These are phyloP conservation scores for Parochlus steinenii DNA, from an alignment of 2,888 invertebrate genomes.

Conservation along the genomic window DNA sequence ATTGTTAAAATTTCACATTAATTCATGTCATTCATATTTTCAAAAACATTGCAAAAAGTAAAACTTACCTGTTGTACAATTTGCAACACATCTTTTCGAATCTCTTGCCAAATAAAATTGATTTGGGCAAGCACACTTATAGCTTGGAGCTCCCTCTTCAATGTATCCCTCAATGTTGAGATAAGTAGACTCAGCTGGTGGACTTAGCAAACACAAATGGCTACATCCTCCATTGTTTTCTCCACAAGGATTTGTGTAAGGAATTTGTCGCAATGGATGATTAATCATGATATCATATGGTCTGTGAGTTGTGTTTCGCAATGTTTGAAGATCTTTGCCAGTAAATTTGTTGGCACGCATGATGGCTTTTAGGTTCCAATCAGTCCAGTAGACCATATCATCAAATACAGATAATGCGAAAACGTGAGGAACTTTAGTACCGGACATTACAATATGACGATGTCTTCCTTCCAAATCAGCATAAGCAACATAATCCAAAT, in stretches of 20 bases:
- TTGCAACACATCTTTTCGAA: slow-evolving; percentile 77
- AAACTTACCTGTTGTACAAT: slow-evolving; percentile 86
- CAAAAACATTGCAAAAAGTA: slow-evolving; percentile 63
- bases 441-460: slow-evolving; percentile 64
- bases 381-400: slow-evolving; percentile 89
- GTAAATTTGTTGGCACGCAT: slow-evolving; percentile 84
- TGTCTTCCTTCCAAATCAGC: slow-evolving; percentile 84
- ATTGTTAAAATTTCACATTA: slow-evolving; percentile 6
- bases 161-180: slow-evolving; percentile 61
- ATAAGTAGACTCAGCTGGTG: slow-evolving; percentile 59
- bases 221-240: slow-evolving; percentile 89
- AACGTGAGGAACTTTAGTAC: slow-evolving; percentile 78
- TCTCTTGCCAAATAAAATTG: slow-evolving; percentile 72
- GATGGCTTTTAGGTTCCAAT: slow-evolving; percentile 93
- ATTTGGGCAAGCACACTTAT: slow-evolving; percentile 87
- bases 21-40: slow-evolving; percentile 34
- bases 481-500: slow-evolving; percentile 92
- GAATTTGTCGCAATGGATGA: slow-evolving; percentile 73
- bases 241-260: slow-evolving; percentile 81
- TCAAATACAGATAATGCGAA: slow-evolving; percentile 91
- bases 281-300: slow-evolving; percentile 89
- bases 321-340: slow-evolving; percentile 50
- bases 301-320: slow-evolving; percentile 84
- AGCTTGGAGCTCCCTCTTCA: slow-evolving; percentile 61
- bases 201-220: slow-evolving; percentile 83